Base-by-base conservation (phyloP, 64 coral and sea anemone genomes). In the Platygyra sinensis region DNA sequence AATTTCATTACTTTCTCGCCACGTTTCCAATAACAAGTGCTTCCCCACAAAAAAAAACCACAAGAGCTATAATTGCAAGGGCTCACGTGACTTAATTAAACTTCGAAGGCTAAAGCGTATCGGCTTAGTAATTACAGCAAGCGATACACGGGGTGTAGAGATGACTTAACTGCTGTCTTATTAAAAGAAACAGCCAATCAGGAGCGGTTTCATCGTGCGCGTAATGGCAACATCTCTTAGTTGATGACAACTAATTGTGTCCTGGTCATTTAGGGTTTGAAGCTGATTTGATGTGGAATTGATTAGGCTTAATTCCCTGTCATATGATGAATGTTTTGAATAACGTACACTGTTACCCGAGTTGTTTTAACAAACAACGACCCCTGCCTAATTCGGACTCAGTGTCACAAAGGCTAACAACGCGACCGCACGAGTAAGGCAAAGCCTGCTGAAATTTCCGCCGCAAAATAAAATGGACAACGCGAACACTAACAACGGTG, bases 241-340 rank as follows among this genome's bases (percentile, higher is more conserved):
- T 50, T 89, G 95, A 80, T 96, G 95, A 96, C 95, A 96, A 82
- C 87, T 93, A 94, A 96, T 96, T 96, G 92, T 87, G 59, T 72
- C 77, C 36, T 94, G 88, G 87, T 96, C 95, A 96, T 94, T 96
- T 96, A 94, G 72, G 88, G 95, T 96, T 96, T 96, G 91, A 59
- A 96, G 91, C 87, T 93, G 95, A 96, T 96, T 96, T 96, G 95
- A 96, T 96, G 91, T 94, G 50, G 94, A 90, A 96, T 91, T 96
- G 95, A 96, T 96, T 96, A 96, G 86, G 92, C 77, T 91, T 90
- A 89, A 96, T 96, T 76, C 95, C 75, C 90, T 96, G 94, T 96
- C 94, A 96, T 85, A 96, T 93, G 87, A 94, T 92, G 91, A 96
- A 96, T 96, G 95, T 96, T 94, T 96, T 96, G 82, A 96, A 93